These are phyloP conservation scores for Pseudobourletiella spinata DNA, from an alignment of 1,140 invertebrate genomes.

Conservation along the genomic window DNA sequence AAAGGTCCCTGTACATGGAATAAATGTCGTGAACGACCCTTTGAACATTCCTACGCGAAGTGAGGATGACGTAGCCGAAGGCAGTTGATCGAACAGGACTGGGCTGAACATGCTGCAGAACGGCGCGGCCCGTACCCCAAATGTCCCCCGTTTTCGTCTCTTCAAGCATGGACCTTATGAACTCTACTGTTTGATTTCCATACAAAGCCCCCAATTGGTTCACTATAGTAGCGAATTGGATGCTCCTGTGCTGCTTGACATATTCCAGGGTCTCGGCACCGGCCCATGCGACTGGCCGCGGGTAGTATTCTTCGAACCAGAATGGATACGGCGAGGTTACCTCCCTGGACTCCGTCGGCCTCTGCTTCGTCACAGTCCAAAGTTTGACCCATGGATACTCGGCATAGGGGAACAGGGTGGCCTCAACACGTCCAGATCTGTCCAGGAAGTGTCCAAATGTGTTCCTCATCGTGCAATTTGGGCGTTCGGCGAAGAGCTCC, in stretches of 20 bases:
- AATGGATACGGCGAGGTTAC: not conserved
- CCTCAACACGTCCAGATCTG: constrained; percentile 1
- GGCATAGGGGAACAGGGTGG: constrained; percentile 1
- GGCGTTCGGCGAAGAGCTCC: constrained; percentile 9
- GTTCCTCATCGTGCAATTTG: not conserved
- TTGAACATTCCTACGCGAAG: not conserved
- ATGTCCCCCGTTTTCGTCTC: not conserved
- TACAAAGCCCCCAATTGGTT: not conserved
- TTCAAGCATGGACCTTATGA: no score
- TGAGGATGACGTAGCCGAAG: constrained; percentile 1
- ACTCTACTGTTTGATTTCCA: no score
- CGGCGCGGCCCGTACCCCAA: constrained; percentile 9
- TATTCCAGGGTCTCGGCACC: no score
- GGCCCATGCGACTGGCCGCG: not conserved
- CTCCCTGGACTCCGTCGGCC: not conserved
- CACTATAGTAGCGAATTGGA: not conserved
- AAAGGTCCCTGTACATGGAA: not conserved
- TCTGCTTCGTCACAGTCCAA: not conserved
- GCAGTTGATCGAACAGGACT: not conserved
- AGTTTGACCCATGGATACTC: not conserved
- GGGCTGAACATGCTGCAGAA: not conserved
- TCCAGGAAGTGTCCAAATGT: not conserved
- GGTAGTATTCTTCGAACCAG: not conserved
- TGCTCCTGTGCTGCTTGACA: no score
- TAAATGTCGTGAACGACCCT: not conserved